Evolutionary conservation across 2,113 vertebrate genomes (phyloP).

Genomic region (Rhipidura dahli): DNA sequence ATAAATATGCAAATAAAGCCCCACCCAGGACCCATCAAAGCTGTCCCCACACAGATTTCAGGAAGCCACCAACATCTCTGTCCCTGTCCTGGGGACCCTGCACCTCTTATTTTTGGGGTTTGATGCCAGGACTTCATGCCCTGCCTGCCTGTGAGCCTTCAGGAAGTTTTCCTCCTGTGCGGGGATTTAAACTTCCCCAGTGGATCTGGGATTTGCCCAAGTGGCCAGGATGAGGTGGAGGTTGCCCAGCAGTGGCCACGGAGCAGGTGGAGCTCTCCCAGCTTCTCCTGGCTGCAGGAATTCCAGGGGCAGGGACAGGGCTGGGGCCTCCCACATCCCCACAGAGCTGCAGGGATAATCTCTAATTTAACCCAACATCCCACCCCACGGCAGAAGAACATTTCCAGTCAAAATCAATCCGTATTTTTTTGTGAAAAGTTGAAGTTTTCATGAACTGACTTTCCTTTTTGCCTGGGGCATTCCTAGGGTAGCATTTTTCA

Average conservation of each 20-base stretch:
- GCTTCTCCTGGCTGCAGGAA: background rate
- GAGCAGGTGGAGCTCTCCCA: background rate
- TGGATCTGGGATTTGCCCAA: rapidly evolving
- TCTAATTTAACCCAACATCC: background rate
- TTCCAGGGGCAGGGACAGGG: background rate
- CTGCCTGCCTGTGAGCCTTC: background rate
- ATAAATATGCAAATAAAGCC: background rate
- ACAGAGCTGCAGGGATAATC: background rate
- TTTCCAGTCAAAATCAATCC: background rate
- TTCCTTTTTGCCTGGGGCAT: background rate
- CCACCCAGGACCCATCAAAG: background rate
- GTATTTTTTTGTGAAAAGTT: background rate
- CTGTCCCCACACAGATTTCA: background rate
- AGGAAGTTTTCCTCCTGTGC: background rate
- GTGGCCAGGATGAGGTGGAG: background rate
- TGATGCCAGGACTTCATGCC: background rate
- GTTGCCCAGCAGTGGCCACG: rapidly evolving
- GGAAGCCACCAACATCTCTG: background rate
- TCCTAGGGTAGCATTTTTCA: background rate
- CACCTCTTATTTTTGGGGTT: background rate
- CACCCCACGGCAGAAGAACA: background rate
- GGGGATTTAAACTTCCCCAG: background rate
- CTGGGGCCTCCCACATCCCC: background rate
- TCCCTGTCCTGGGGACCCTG: background rate
- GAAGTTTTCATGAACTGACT: background rate